Evolutionary conservation across 2,888 invertebrate species (phyloP), one percentile per base, ranked within the genome.

Genomic region (Chironomus tentans): DNA sequence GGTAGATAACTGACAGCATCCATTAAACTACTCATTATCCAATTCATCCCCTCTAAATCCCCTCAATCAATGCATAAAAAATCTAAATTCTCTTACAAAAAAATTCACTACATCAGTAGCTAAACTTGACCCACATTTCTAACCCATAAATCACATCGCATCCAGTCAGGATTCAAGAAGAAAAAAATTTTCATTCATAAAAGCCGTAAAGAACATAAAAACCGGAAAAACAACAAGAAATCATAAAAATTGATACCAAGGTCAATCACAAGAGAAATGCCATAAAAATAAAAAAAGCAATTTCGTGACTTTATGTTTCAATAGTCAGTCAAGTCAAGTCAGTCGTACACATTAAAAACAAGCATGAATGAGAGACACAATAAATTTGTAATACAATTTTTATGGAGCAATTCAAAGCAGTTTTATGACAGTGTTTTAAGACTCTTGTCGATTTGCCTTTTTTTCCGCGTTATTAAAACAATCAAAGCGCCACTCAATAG

Each of bases 401-500:
- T 18, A 18, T 15, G 5, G 56, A 18, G 15, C n/a, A 56, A 18
- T 56, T 56, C 56, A 18, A 56, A 18, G 15, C 56, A 56, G n/a
- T 56, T 56, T 56, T 56, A 56, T 56, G n/a, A 18, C 56, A 15
- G 7, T 56, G 56, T 56, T 56, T 56, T 56, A 56, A 56, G 56
- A 56, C 15, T 56, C 56, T 56, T 18, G n/a, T 56, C 56, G 18
- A 28, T 70, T 38, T 28, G 28, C 38, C 38, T 38, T 38, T 2
- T 38, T 46, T 70, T 70, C 70, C 70, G 70, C 70, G 70, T 70
- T 70, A 48, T 46, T 70, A 70, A 70, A 70, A 46, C 24, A 46
- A 47, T 70, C 48, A 46, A 47, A 46, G 21, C 6, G 46, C 47
- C 46, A 70, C 48, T 70, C 21, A 21, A 24, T 24, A 65, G 24